These are phyloP conservation scores for Drosophila kuntzei DNA, from an alignment of 2,888 invertebrate species.

Conservation along the genomic window DNA sequence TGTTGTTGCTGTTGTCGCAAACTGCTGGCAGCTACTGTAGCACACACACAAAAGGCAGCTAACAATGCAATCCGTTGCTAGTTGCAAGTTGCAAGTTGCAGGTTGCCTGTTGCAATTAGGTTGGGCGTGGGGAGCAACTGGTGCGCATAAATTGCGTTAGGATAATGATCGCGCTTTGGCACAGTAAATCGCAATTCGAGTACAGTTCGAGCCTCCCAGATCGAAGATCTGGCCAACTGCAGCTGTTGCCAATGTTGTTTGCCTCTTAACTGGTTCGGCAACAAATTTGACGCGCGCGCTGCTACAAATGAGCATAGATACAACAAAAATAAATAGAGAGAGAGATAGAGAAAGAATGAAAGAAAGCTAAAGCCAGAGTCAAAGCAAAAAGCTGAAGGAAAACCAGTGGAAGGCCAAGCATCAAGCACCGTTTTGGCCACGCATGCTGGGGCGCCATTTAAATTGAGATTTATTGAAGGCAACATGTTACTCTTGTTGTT, in stretches of 20 bases:
- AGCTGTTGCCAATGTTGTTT: slow-evolving; percentile 23
- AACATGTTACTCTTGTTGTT: slow-evolving; percentile 54
- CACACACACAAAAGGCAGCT: slow-evolving; percentile 55
- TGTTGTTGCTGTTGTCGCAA: slow-evolving; percentile 39
- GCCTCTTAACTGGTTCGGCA: slow-evolving; percentile 75
- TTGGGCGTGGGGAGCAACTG: slow-evolving; percentile 75
- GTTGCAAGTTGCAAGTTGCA: slow-evolving; percentile 32
- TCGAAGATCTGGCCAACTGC: slow-evolving; percentile 44
- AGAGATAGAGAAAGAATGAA: slow-evolving; percentile 32
- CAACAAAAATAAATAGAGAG: slow-evolving; percentile 1
- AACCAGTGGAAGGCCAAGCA: slow-evolving; percentile 64
- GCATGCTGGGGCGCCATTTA: slow-evolving; percentile 84
- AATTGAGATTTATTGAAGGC: slow-evolving; percentile 84
- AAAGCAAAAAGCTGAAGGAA: slow-evolving; percentile 55
- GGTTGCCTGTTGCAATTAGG: slow-evolving; percentile 68
- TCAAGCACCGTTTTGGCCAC: slow-evolving; percentile 75
- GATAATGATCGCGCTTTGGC: slow-evolving; percentile 84
- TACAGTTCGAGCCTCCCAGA: slow-evolving; percentile 71
- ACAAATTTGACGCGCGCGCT: slow-evolving; percentile 79
- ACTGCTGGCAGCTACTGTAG: slow-evolving; percentile 47
- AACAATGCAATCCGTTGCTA: slow-evolving; percentile 67
- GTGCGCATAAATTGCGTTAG: slow-evolving; percentile 84
- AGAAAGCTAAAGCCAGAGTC: slow-evolving; percentile 34
- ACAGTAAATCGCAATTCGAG: slow-evolving; percentile 77
- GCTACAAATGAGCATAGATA: slow-evolving; percentile 66